These are phyloP conservation scores for Acrobasis repandana DNA, from an alignment of 2,888 invertebrate species.

Conservation along the genomic window DNA sequence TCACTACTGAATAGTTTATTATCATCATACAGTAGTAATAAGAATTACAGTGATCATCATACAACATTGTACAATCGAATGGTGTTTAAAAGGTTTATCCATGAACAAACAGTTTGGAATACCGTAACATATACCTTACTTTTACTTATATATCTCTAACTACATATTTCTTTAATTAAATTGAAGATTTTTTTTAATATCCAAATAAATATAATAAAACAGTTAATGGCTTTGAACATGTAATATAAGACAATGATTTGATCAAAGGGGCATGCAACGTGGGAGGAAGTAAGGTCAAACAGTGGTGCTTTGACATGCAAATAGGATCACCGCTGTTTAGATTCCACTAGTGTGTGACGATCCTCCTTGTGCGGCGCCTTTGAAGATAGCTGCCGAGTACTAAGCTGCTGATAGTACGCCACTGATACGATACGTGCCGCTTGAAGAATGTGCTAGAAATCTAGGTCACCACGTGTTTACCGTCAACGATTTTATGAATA, in stretches of 20 bases:
- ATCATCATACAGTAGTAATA: too few species aligned
- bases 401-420: neutral
- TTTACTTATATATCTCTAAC: too few species aligned
- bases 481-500: neutral
- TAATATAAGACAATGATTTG: neutral
- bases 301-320: conserved; percentile 8
- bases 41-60: too few species aligned
- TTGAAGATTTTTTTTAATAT: too few species aligned
- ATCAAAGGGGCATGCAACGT: neutral
- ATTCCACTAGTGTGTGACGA: neutral
- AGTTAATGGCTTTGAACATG: too few species aligned
- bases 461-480: neutral
- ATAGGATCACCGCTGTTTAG: neutral
- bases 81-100: too few species aligned
- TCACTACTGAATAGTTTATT: too few species aligned
- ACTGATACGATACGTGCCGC: neutral
- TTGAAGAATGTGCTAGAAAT: neutral
- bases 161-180: too few species aligned
- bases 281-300: neutral
- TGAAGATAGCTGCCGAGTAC: conserved; percentile 3
- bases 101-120: too few species aligned
- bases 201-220: too few species aligned
- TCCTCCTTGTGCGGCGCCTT: neutral
- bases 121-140: too few species aligned
- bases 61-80: too few species aligned